These are phyloP conservation scores for Pheucticus melanocephalus DNA, from an alignment of 2,113 vertebrate genomes.

Conservation along the genomic window DNA sequence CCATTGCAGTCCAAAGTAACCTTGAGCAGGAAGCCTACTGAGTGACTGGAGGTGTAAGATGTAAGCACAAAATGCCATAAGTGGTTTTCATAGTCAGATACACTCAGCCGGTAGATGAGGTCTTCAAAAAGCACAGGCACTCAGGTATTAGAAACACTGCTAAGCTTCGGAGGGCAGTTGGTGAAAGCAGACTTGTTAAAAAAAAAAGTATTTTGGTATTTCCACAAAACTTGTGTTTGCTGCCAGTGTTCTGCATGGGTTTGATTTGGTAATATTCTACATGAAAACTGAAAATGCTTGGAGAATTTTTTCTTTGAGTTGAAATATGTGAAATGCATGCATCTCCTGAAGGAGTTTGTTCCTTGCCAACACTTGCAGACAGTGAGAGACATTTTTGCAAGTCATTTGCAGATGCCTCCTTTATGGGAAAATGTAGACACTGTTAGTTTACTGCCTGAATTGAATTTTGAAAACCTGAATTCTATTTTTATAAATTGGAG, in stretches of 20 bases:
- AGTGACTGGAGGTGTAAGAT: neutral
- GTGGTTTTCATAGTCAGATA: neutral
- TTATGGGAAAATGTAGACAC: conserved; percentile 1
- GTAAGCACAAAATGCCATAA: neutral
- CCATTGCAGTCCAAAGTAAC: neutral
- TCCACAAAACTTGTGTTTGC: neutral
- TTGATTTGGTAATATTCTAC: neutral
- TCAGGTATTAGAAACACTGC: neutral
- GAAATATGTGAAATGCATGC: conserved; percentile 32
- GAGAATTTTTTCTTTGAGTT: neutral
- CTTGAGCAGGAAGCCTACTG: neutral
- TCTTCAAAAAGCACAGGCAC: neutral
- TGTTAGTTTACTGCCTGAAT: conserved; percentile 40
- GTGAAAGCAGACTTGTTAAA: neutral
- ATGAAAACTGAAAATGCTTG: neutral
- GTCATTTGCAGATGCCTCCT: conserved; percentile 47
- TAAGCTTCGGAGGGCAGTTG: neutral
- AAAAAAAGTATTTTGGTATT: neutral
- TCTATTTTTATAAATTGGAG: conserved; percentile 32
- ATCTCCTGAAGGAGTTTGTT: conserved; percentile 40
- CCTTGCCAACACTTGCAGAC: conserved; percentile 51
- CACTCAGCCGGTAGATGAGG: neutral
- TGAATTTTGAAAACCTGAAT: conserved; percentile 33
- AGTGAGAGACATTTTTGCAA: conserved; percentile 62
- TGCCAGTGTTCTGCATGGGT: neutral